These are phyloP conservation scores for Pseudomyrmex pallidus DNA, from an alignment of 1,140 invertebrate species.

Conservation along the genomic window DNA sequence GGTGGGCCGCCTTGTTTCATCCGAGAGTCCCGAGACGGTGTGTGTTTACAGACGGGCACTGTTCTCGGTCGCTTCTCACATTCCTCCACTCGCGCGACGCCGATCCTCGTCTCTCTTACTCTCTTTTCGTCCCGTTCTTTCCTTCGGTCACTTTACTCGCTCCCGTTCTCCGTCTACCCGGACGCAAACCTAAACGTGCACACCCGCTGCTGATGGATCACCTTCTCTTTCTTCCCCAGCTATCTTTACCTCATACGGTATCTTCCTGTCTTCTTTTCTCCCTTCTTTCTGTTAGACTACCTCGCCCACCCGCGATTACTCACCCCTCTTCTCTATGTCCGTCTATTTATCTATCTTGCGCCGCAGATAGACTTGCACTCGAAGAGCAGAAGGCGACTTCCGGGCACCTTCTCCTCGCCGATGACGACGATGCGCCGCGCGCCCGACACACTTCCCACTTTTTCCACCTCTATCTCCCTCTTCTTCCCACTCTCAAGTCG, in stretches of 20 bases:
- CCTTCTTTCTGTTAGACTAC: conserved; percentile 17
- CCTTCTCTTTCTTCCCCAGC: conserved; percentile 13
- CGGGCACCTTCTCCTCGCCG: conserved; percentile 46
- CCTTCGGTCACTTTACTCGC: not conserved
- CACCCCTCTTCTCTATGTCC: conserved; percentile 27
- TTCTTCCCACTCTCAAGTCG: conserved; percentile 6
- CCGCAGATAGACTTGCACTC: not conserved
- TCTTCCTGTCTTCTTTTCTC: conserved; percentile 27
- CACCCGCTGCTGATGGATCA: conserved; percentile 19
- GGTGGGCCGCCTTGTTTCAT: conserved; percentile 52
- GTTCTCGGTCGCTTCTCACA: conserved; percentile 44
- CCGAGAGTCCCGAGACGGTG: conserved; percentile 58
- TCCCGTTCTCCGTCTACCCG: conserved; percentile 25
- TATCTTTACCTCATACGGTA: conserved; percentile 5
- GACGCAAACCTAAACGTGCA: conserved; percentile 28
- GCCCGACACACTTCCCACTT: conserved; percentile 68
- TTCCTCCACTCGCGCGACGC: conserved; percentile 41
- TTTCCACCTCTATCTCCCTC: conserved; percentile 35
- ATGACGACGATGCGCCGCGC: conserved; percentile 37
- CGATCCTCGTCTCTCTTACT: conserved; percentile 50
- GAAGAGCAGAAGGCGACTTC: conserved; percentile 61
- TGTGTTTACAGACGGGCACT: conserved; percentile 64
- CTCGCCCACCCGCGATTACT: conserved; percentile 41
- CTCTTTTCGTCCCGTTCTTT: conserved; percentile 14
- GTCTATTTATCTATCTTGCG: conserved; percentile 25